Percentiles rank a stretch among this genome's conserved stretches.
Evolutionary conservation across 2,113 vertebrate species (phyloP).

Genomic region (Herpailurus yagouaroundi): DNA sequence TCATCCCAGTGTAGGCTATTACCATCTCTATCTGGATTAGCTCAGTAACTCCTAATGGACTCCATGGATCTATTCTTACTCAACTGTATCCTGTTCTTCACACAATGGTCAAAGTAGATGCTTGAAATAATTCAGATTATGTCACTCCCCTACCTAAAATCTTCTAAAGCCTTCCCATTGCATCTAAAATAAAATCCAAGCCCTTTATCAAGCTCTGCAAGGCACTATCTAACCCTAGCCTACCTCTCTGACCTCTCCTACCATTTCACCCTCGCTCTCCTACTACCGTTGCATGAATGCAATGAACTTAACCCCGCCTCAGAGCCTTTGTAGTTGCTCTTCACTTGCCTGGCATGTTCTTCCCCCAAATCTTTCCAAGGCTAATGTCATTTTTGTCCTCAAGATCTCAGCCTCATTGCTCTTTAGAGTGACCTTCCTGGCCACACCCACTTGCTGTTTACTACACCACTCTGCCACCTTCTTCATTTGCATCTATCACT

Average conservation of each 20-base stretch:
- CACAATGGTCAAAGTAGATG: not conserved
- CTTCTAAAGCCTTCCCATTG: not conserved
- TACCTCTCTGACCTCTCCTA: not conserved
- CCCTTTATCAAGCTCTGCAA: not conserved
- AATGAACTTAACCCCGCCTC: not conserved
- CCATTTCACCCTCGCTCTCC: too few species aligned
- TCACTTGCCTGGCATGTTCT: not conserved
- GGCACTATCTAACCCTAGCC: not conserved
- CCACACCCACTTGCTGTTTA: not conserved
- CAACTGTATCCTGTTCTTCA: not conserved
- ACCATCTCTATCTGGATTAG: not conserved
- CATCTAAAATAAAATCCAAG: not conserved
- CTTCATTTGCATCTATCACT: not conserved
- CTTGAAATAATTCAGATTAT: not conserved
- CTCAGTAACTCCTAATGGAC: not conserved
- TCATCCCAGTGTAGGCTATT: not conserved
- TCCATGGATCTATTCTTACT: not conserved
- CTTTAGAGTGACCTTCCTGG: not conserved
- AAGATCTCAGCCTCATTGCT: not conserved
- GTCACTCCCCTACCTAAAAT: not conserved
- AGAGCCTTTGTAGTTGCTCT: not conserved
- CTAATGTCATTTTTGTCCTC: not conserved
- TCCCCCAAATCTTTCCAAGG: not conserved
- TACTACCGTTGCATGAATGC: too few species aligned
- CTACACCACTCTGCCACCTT: not conserved